Evolutionary conservation across 1,140 invertebrate genomes (phyloP), one percentile per base, ranked within the genome.

Genomic region (Dufourea novaeangliae): DNA sequence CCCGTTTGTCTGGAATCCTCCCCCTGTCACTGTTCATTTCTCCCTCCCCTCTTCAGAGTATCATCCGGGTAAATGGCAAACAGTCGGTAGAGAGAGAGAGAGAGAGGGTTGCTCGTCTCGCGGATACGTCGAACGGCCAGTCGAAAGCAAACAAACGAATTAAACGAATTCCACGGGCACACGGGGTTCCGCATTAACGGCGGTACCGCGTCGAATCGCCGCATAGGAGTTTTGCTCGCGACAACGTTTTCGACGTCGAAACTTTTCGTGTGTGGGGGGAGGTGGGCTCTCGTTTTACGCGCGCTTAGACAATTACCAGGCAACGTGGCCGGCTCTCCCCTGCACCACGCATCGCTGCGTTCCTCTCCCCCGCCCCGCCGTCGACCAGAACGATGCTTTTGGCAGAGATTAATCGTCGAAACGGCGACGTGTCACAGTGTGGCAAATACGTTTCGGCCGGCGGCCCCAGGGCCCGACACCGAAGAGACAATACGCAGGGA

Each of bases 341-440:
- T n/a, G 22, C 75, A 37, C 7, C 41, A 63, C 68, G 74, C 62
- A 44, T 56, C 57, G 37, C 29, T 64, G 46, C 32, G 27, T 70
- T n/a, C n/a, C n/a, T n/a, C n/a, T n/a, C n/a, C n/a, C n/a, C n/a
- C n/a, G n/a, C 32, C 29, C 41, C 32, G 39, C 57, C n/a, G 57
- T 63, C 39, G 69, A 37, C 59, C 69, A 62, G 54, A 73, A 74
- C 71, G 56, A 80, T 72, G 71, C 50, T 70, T 44, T 54, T 41
- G 74, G 56, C 74, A 66, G 74, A 27, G 74, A 77, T 71, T 71
- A 81, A 71, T 78, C 46, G 62, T 59, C 56, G 37, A 10, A 52
- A 63, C 52, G 37, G 69, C 64, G 80, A 73, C 82, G 71, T 74
- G 81, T 78, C 77, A 82, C 59, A 50, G 78, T 77, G 76, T 84